A percentile compares a stretch with the other conserved stretches of the same genome.
These are phyloP conservation scores for Syritta pipiens DNA, from an alignment of 2,888 invertebrate genomes.

Conservation along the genomic window DNA sequence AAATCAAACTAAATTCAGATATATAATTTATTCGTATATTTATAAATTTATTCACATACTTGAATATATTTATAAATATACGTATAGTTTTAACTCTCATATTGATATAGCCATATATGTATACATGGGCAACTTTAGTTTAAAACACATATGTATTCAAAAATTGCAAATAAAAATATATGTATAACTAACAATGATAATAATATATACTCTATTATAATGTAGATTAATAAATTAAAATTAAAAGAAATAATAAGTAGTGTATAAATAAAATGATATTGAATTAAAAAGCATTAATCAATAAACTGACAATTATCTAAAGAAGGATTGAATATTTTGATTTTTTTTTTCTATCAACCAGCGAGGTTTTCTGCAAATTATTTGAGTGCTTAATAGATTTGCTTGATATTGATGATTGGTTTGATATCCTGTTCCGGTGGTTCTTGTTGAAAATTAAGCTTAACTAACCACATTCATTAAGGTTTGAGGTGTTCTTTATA, in stretches of 20 bases:
- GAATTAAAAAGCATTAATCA: conserved; percentile 42
- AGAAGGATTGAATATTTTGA: too few species aligned
- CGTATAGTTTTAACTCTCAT: conserved; percentile 23
- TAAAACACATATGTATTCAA: conserved; percentile 37
- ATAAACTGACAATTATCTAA: conserved; percentile 60
- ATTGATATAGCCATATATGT: conserved; percentile 34
- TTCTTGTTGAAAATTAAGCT: too few species aligned
- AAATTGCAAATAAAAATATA: conserved; percentile 16
- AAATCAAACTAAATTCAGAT: conserved; percentile 43
- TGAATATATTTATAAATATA: conserved; percentile 12
- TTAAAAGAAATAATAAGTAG: conserved; percentile 41
- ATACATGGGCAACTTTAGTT: conserved; percentile 39
- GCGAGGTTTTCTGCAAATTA: too few species aligned
- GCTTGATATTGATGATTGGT: too few species aligned
- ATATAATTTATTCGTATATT: conserved; percentile 12
- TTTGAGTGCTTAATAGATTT: too few species aligned
- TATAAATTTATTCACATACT: conserved; percentile 14
- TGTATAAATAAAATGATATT: conserved; percentile 38
- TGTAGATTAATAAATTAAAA: conserved; percentile 55
- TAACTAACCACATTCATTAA: too few species aligned
- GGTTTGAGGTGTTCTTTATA: too few species aligned
- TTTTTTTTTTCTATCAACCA: too few species aligned
- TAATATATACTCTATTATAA: conserved; percentile 36
- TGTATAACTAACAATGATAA: conserved; percentile 30
- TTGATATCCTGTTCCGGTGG: too few species aligned